phyloP scores from a whole-genome alignment of 2,888 invertebrate species.

The Stenchaetothrips biformis region DNA sequence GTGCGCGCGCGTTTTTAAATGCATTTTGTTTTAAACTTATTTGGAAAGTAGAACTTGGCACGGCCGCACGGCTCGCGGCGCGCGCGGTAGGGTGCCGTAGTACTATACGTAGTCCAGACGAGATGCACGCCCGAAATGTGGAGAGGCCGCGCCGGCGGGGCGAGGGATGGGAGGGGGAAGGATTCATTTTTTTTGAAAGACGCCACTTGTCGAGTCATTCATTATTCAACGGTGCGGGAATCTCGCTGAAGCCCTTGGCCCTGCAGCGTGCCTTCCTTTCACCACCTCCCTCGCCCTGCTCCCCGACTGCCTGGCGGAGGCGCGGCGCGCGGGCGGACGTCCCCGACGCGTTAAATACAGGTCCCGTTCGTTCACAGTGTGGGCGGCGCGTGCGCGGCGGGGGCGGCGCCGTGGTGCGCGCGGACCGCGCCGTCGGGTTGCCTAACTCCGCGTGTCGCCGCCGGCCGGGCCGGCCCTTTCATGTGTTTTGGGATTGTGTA shows the following conservation, averaged over 20 bases:
- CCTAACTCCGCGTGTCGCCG: no score
- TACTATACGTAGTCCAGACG: no score
- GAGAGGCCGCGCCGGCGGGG: not conserved
- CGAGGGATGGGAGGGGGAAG: not conserved
- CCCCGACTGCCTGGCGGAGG: no score
- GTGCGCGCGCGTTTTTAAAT: no score
- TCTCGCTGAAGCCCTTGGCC: not conserved
- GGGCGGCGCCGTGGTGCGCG: not conserved
- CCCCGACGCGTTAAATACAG: not conserved
- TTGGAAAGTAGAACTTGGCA: not conserved
- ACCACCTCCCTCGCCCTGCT: no score
- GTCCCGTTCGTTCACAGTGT: not conserved
- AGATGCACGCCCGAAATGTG: no score
- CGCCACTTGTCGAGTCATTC: constrained; percentile 22
- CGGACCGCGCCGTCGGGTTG: no score
- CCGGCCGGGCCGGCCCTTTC: not conserved
- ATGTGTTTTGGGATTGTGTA: constrained; percentile 8
- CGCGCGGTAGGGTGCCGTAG: no score
- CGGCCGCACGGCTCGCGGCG: not conserved
- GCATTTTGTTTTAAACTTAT: no score
- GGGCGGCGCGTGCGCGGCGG: not conserved
- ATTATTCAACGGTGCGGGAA: constrained; percentile 24
- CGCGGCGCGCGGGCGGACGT: no score
- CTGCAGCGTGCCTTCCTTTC: no score
- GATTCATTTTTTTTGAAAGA: constrained; percentile 23